phyloP scores from a whole-genome alignment of 35 echinoderm and acorn worm species.

The Strongylocentrotus purpuratus region DNA sequence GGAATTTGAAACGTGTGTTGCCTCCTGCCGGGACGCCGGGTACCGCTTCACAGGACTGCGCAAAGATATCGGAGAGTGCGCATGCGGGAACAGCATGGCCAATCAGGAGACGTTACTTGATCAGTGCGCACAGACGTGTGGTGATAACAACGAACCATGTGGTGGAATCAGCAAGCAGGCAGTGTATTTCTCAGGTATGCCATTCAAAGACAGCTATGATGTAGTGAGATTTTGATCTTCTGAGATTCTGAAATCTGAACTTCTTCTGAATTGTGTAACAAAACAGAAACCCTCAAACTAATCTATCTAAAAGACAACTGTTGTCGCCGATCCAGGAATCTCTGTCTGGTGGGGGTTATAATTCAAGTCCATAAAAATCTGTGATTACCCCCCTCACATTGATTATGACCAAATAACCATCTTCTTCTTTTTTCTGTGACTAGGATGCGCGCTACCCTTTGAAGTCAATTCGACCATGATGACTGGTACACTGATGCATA shows the following conservation, averaged over 20 bases:
- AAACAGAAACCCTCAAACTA: too few species aligned
- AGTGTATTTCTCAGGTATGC: slow-evolving; percentile 66
- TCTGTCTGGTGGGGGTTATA: too few species aligned
- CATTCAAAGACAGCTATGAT: background rate
- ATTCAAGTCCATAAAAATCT: too few species aligned
- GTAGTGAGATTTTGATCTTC: background rate
- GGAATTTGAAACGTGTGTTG: slow-evolving; percentile 49
- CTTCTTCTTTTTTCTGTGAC: background rate
- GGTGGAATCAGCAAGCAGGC: slow-evolving; percentile 57
- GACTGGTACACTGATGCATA: slow-evolving; percentile 71
- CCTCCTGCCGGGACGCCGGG: slow-evolving; percentile 48
- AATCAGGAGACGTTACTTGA: slow-evolving; percentile 6
- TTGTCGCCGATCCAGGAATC: too few species aligned
- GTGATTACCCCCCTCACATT: too few species aligned
- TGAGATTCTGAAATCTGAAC: too few species aligned
- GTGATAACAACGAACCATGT: slow-evolving; percentile 61
- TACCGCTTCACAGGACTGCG: slow-evolving; percentile 57
- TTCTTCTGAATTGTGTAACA: background rate
- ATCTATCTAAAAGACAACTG: too few species aligned
- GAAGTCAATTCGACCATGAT: slow-evolving; percentile 52
- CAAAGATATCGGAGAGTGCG: slow-evolving; percentile 38
- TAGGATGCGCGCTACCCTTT: slow-evolving; percentile 66
- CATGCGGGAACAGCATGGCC: slow-evolving; percentile 55
- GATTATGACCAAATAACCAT: background rate
- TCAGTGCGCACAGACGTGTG: slow-evolving; percentile 53